phyloP scores from a whole-genome alignment of 2,113 vertebrate genomes.

The Centropus unirufus region DNA sequence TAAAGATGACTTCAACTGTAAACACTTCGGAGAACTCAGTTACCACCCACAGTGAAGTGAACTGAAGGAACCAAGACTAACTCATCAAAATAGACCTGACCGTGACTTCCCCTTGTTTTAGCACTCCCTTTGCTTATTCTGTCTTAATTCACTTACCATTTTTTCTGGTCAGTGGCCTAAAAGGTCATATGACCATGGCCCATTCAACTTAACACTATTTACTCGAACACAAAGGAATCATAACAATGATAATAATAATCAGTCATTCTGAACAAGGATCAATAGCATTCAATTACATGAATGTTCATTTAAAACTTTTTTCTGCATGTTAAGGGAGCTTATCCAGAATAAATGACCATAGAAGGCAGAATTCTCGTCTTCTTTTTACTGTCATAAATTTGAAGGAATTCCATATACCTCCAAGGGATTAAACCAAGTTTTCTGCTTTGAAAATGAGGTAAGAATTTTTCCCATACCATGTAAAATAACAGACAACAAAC shows the following conservation, averaged over 20 bases:
- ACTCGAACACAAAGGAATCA: background rate
- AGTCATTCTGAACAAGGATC: background rate
- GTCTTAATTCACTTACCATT: background rate
- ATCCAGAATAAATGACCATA: background rate
- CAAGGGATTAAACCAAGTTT: background rate
- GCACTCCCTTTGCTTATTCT: background rate
- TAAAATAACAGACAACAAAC: background rate
- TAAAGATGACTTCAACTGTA: conserved; percentile 33
- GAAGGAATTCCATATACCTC: background rate
- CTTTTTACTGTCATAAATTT: background rate
- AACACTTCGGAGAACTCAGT: background rate
- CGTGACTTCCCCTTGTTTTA: background rate
- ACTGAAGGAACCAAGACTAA: conserved; percentile 5
- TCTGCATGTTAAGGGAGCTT: background rate
- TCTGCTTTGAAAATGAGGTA: background rate
- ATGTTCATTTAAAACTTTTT: background rate
- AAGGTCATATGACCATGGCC: background rate
- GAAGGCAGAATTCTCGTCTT: background rate
- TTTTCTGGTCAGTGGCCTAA: background rate
- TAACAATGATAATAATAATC: background rate
- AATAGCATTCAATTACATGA: background rate
- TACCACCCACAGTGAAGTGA: conserved; percentile 50
- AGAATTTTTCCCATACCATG: background rate
- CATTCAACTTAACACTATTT: background rate
- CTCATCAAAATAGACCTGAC: conserved; percentile 34